Percentiles rank a stretch among this genome's conserved stretches.
Conservation (phyloP, 2,888 invertebrate genomes). For the Enchytraeus crypticus region DNA sequence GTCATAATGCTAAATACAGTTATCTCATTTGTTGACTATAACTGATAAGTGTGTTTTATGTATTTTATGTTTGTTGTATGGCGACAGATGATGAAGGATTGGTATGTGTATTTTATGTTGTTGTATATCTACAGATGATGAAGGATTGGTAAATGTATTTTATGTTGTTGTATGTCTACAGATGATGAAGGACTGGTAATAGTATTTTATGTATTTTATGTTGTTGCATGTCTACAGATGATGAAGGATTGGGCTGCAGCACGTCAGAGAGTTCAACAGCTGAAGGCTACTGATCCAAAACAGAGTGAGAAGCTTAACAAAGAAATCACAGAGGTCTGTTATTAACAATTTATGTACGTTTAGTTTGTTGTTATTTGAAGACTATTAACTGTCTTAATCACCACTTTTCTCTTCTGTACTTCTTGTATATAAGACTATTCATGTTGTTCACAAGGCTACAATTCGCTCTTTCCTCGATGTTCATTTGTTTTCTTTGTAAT, state of each 20-base stretch:
- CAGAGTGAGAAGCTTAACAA: slow-evolving; percentile 92
- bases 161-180: not conserved
- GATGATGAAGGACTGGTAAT: not conserved
- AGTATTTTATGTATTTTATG: not conserved
- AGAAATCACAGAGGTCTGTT: slow-evolving; percentile 54
- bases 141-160: not conserved
- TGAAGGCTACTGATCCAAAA: slow-evolving; percentile 80
- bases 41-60: not conserved
- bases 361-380: too few relatives aligned
- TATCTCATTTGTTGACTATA: too few relatives aligned
- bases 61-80: not conserved
- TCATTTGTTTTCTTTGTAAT: too few relatives aligned
- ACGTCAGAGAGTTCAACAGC: slow-evolving; percentile 81
- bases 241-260: slow-evolving; percentile 99
- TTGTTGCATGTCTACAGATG: slow-evolving; percentile 55
- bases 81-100: not conserved
- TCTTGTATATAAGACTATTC: too few relatives aligned
- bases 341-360: too few relatives aligned
- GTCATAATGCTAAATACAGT: too few relatives aligned
- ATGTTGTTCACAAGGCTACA: too few relatives aligned
- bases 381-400: too few relatives aligned
- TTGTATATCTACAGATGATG: not conserved
- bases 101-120: not conserved
- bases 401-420: too few relatives aligned
- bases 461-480: too few relatives aligned